Conservation (phyloP, 1,140 invertebrate genomes). For the Elymnias hypermnestra region DNA sequence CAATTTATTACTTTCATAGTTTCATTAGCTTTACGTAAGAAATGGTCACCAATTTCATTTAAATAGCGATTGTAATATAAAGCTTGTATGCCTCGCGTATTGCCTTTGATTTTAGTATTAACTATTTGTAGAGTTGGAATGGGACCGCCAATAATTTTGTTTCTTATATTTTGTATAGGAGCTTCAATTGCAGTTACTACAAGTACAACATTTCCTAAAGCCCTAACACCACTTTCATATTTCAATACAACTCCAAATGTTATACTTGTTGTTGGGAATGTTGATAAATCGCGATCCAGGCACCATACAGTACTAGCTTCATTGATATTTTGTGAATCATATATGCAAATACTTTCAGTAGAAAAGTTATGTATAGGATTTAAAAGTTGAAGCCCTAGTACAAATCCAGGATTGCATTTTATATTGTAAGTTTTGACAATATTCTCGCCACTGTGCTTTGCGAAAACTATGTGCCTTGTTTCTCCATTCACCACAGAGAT, state of each 20-base stretch:
- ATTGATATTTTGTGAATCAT: conserved; percentile 82
- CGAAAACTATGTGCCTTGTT: conserved; percentile 86
- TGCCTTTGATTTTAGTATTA: conserved; percentile 86
- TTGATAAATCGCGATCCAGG: conserved; percentile 86
- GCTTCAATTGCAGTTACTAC: conserved; percentile 85
- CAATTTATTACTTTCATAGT: conserved; percentile 87
- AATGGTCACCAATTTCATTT: conserved; percentile 89
- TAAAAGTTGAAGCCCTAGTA: conserved; percentile 87
- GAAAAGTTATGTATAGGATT: conserved; percentile 93
- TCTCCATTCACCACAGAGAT: conserved; percentile 83
- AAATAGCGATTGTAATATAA: conserved; percentile 94
- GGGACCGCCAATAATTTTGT: conserved; percentile 84
- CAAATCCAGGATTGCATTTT: conserved; percentile 84
- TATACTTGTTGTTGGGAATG: conserved; percentile 91
- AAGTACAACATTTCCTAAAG: conserved; percentile 89
- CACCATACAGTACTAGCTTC: conserved; percentile 83
- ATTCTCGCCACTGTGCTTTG: conserved; percentile 77
- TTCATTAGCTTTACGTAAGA: conserved; percentile 91
- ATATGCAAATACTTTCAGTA: conserved; percentile 87
- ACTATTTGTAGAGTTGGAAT: conserved; percentile 83
- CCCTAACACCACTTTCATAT: conserved; percentile 87
- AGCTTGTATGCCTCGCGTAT: conserved; percentile 87
- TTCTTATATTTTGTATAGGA: conserved; percentile 82
- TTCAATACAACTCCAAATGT: conserved; percentile 89
- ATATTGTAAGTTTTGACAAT: conserved; percentile 78